These are phyloP conservation scores for Rhinolophus ferrumequinum DNA, from an alignment of 2,113 vertebrate species.

Conservation along the genomic window DNA sequence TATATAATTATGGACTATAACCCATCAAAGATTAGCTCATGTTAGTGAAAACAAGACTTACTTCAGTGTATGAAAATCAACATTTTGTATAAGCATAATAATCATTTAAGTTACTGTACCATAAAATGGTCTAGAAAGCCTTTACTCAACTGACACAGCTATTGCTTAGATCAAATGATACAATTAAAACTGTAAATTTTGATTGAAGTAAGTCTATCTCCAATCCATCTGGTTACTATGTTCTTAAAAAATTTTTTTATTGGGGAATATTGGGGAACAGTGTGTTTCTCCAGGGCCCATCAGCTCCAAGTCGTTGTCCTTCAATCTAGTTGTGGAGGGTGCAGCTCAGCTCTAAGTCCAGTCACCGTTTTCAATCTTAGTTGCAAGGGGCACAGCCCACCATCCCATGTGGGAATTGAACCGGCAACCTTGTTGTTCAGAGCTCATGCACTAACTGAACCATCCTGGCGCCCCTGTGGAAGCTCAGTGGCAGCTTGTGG, in stretches of 20 bases:
- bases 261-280: no score
- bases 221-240: not conserved
- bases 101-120: not conserved
- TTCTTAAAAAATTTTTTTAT: not conserved
- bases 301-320: no score
- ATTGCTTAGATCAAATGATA: not conserved
- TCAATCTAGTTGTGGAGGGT: no score
- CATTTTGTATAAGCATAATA: not conserved
- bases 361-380: no score
- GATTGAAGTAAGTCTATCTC: not conserved
- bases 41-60: not conserved
- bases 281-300: no score
- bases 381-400: no score
- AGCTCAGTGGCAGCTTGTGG: no score
- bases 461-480: no score
- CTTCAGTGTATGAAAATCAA: not conserved
- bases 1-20: not conserved
- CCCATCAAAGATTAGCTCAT: not conserved
- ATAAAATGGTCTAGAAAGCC: not conserved
- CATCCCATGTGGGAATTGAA: no score
- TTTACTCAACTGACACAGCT: constrained; percentile 9
- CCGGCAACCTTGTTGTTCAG: no score
- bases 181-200: not conserved
- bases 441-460: no score
- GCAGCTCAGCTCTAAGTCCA: no score